These are phyloP conservation scores for Oreohelix idahoensis DNA, from an alignment of 1,140 invertebrate species.

Conservation along the genomic window DNA sequence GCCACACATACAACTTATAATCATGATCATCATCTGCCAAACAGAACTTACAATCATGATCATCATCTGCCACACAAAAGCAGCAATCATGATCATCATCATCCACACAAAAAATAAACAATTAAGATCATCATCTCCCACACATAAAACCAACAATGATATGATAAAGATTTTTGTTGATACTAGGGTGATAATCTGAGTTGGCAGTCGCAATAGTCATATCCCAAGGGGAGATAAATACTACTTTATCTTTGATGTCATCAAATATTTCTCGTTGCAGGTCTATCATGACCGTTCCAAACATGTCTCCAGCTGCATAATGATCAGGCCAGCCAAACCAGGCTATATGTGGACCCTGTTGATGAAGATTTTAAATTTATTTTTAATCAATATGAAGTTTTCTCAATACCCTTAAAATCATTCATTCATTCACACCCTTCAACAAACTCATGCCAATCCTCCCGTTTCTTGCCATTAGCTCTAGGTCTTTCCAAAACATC, in stretches of 20 bases:
- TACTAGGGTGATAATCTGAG: neutral
- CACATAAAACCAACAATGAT: constrained; percentile 5
- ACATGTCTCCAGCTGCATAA: constrained; percentile 10
- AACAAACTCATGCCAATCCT: no score
- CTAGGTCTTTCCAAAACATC: no score
- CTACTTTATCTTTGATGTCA: neutral
- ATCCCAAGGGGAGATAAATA: neutral
- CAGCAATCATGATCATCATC: no score
- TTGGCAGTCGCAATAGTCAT: neutral
- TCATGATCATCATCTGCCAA: no score
- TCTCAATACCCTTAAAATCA: no score
- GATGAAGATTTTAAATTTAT: neutral
- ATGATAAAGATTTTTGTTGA: neutral
- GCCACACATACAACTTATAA: no score
- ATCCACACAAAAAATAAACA: no score
- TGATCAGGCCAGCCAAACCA: neutral
- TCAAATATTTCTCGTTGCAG: constrained; percentile 1
- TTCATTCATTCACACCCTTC: no score
- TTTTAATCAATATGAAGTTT: no score
- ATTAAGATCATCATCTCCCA: neutral
- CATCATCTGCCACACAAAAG: no score
- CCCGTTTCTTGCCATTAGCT: no score
- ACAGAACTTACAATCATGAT: no score
- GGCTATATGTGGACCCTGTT: constrained; percentile 5
- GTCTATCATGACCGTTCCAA: neutral